Percentiles rank a stretch among this genome's conserved stretches.
phyloP scores from a whole-genome alignment of 2,113 vertebrate genomes.

The Coptodon bakossiorum region DNA sequence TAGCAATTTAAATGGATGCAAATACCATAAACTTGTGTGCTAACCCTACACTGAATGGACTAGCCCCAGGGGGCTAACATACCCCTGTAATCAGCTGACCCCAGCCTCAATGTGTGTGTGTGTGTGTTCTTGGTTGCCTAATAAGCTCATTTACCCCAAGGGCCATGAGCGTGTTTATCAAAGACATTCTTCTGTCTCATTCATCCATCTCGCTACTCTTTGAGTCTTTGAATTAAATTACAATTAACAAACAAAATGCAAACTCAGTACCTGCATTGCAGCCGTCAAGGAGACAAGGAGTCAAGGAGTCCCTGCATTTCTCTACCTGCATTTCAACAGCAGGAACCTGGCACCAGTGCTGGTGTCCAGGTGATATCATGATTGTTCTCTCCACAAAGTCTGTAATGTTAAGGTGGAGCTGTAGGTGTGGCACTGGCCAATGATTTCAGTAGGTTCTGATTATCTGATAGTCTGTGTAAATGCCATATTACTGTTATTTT shows the following conservation, averaged over 20 bases:
- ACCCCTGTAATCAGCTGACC: conserved; percentile 62
- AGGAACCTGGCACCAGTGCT: not conserved
- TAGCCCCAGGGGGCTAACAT: conserved; percentile 52
- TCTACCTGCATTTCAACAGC: not conserved
- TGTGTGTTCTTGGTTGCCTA: conserved; percentile 40
- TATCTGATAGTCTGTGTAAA: not conserved
- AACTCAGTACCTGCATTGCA: not conserved
- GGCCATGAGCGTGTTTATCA: conserved; percentile 48
- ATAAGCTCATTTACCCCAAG: conserved; percentile 49
- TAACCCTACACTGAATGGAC: conserved; percentile 27
- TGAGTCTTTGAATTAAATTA: conserved; percentile 21
- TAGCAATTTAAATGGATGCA: conserved; percentile 59
- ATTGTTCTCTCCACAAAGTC: not conserved
- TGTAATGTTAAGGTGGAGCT: not conserved
- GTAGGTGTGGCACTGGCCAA: not conserved
- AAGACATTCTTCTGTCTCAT: conserved; percentile 64
- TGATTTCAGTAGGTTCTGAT: not conserved
- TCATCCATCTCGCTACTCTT: conserved; percentile 40
- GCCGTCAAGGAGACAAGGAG: not conserved
- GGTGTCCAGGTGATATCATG: not conserved
- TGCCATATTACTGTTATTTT: not conserved
- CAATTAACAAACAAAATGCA: not conserved
- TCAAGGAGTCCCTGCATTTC: not conserved
- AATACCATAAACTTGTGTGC: conserved; percentile 52
- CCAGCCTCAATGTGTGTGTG: not conserved